Conservation (phyloP, 2,888 invertebrate species). For the Napeogenes sylphis region DNA sequence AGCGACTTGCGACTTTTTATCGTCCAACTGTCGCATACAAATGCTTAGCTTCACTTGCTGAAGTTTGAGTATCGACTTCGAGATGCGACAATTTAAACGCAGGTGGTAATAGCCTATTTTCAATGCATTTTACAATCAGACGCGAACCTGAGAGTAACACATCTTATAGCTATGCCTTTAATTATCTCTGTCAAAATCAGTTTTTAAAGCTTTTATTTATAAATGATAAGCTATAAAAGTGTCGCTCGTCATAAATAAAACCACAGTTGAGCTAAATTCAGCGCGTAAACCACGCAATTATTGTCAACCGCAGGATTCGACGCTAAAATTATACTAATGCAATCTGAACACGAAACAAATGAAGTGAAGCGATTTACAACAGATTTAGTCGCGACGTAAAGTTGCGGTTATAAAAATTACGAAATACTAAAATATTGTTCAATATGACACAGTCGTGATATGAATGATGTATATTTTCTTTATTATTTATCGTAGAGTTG, state of each 20-base stretch:
- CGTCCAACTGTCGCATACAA: too few relatives aligned
- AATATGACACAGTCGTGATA: background rate
- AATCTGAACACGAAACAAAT: conserved; percentile 55
- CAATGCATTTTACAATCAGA: too few relatives aligned
- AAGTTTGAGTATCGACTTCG: too few relatives aligned
- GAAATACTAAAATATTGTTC: conserved; percentile 1
- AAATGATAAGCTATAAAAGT: background rate
- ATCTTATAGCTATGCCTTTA: too few relatives aligned
- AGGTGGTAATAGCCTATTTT: too few relatives aligned
- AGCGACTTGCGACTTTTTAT: conserved; percentile 1
- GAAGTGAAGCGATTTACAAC: conserved; percentile 44
- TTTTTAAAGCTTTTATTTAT: too few relatives aligned
- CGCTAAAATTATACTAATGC: conserved; percentile 62
- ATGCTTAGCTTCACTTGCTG: too few relatives aligned
- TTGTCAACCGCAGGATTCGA: conserved; percentile 53
- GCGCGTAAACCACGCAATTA: conserved; percentile 63
- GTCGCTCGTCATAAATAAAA: conserved; percentile 37
- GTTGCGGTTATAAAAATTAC: conserved; percentile 26
- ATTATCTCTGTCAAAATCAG: too few relatives aligned
- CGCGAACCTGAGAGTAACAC: too few relatives aligned
- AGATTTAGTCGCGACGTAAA: conserved; percentile 38
- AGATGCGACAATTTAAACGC: too few relatives aligned
- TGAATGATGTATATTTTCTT: background rate
- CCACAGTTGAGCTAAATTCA: conserved; percentile 52
- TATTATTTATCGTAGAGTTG: background rate